Conservation (phyloP, 2,113 vertebrate species). For the Orthonyx spaldingii region DNA sequence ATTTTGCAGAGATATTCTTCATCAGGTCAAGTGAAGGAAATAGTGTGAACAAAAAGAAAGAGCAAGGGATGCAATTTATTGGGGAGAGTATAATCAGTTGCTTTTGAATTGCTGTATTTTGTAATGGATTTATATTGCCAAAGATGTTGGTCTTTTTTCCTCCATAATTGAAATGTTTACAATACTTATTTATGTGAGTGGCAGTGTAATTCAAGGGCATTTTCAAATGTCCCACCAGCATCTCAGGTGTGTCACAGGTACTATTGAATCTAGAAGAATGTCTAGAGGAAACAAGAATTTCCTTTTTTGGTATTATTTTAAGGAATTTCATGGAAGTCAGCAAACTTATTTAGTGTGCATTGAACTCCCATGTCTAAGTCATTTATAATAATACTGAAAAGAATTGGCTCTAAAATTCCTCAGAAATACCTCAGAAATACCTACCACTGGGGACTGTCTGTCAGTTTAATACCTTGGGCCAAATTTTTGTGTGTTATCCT, state of each 20-base stretch:
- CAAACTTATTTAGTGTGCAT: neutral
- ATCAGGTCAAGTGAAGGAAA: neutral
- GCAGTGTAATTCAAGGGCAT: neutral
- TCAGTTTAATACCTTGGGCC: neutral
- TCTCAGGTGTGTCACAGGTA: neutral
- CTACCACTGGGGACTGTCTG: neutral
- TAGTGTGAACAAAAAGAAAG: neutral
- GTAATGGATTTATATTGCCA: neutral
- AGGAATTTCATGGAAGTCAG: neutral
- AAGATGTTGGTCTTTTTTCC: neutral
- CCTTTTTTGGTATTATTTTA: neutral
- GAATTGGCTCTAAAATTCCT: neutral
- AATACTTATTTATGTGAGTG: neutral
- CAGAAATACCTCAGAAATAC: neutral
- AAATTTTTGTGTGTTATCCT: neutral
- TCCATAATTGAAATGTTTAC: neutral
- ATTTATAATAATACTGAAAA: neutral
- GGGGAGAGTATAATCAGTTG: neutral
- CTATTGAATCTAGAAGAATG: neutral
- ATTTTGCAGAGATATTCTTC: neutral
- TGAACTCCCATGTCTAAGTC: neutral
- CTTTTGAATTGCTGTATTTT: neutral
- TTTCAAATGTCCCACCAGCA: neutral
- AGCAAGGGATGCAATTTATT: neutral
- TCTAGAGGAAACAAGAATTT: neutral